Evolutionary conservation across 2,113 vertebrate species (phyloP).

Genomic region (Gasterosteus nipponicus): DNA sequence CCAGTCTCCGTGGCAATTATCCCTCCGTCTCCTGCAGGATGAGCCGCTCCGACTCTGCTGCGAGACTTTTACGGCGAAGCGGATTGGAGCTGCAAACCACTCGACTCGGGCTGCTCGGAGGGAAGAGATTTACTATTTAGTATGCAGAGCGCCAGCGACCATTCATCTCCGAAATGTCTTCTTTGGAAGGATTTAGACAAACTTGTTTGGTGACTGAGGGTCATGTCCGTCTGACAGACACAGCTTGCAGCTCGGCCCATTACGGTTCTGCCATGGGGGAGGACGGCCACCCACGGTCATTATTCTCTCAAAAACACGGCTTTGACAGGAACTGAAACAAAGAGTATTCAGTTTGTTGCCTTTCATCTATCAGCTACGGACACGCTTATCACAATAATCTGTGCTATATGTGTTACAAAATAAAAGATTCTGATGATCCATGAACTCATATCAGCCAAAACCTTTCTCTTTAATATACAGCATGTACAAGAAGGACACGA

Average conservation of each 20-base stretch:
- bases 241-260: neutral
- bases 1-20: slow-evolving; percentile 65
- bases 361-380: neutral
- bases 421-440: too few species aligned
- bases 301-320: neutral
- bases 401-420: neutral
- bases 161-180: slow-evolving; percentile 16
- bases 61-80: slow-evolving; percentile 12
- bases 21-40: slow-evolving; percentile 44
- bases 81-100: slow-evolving; percentile 24
- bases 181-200: slow-evolving; percentile 19
- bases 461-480: neutral
- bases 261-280: slow-evolving; percentile 1
- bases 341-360: neutral
- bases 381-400: neutral
- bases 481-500: too few species aligned
- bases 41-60: slow-evolving; percentile 34
- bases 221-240: neutral
- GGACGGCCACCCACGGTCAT: slow-evolving; percentile 17
- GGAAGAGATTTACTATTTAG: slow-evolving; percentile 16
- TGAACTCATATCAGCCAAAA: too few species aligned
- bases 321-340: slow-evolving; percentile 5
- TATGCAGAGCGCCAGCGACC: slow-evolving; percentile 17
- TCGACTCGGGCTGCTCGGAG: neutral
- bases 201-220: neutral